Conservation (phyloP, 2,888 invertebrate species). For the Chymomyza fuscimana region DNA sequence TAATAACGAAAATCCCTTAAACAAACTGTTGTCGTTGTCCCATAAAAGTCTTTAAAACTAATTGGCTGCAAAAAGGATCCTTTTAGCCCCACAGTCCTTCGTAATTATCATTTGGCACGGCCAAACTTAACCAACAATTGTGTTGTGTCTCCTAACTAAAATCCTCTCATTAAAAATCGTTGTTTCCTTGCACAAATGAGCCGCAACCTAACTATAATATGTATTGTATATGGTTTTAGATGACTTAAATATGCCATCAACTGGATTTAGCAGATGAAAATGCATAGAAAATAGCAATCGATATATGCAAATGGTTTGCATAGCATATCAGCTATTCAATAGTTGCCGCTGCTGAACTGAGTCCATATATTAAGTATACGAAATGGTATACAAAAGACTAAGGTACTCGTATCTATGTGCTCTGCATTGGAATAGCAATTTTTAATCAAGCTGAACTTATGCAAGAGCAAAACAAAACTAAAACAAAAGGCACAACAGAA, state of each 20-base stretch:
- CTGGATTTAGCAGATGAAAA: not conserved
- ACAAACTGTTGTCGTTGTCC: not conserved
- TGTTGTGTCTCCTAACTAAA: not conserved
- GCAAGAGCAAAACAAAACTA: slow-evolving; percentile 18
- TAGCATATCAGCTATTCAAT: not conserved
- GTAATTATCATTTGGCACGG: not conserved
- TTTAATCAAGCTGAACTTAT: slow-evolving; percentile 42
- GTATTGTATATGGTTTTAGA: not conserved
- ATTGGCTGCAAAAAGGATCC: not conserved
- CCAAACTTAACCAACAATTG: not conserved
- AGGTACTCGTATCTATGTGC: not conserved
- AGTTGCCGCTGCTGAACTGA: not conserved
- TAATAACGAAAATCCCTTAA: not conserved
- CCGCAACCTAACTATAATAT: not conserved
- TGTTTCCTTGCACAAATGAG: not conserved
- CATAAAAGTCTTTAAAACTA: not conserved
- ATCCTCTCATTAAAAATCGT: not conserved
- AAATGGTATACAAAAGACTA: too few species aligned
- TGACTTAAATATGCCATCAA: not conserved
- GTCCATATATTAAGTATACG: not conserved
- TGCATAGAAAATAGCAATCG: not conserved
- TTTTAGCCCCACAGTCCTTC: not conserved
- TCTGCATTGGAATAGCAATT: slow-evolving; percentile 30
- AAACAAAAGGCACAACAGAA: not conserved
- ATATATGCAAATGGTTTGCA: not conserved